Evolutionary conservation across 2,113 vertebrate genomes (phyloP).

Genomic region (Bungarus multicinctus): DNA sequence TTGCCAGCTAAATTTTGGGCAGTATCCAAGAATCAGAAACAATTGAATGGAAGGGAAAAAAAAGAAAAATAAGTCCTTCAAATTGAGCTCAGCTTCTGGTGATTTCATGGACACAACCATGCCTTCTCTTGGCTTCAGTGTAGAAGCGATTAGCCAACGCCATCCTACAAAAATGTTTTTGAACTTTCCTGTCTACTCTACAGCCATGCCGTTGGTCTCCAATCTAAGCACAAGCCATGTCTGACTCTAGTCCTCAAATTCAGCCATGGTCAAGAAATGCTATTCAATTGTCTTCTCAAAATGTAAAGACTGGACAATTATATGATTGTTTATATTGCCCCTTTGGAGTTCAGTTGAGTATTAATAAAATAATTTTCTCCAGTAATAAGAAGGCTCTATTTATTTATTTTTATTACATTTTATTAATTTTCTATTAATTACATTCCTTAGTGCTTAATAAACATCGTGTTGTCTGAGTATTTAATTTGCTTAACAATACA

Average conservation of each 20-base stretch:
- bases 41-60: no score
- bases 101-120: background rate
- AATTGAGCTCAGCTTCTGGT: background rate
- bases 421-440: no score
- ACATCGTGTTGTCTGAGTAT: no score
- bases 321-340: background rate
- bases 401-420: no score
- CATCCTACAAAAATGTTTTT: background rate
- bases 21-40: no score
- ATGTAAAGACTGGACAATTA: background rate
- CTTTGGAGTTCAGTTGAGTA: background rate
- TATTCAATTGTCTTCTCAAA: background rate
- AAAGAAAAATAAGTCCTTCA: background rate
- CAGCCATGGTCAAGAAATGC: background rate
- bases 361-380: background rate
- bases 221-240: background rate
- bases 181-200: background rate
- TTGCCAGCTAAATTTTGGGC: no score
- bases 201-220: background rate
- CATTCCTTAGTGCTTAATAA: no score
- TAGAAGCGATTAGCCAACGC: background rate
- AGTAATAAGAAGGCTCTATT: background rate
- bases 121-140: background rate
- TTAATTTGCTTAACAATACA: no score
- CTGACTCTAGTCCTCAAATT: background rate